Base-by-base conservation (phyloP, 2,888 invertebrate genomes). In the Pasiphila rectangulata region DNA sequence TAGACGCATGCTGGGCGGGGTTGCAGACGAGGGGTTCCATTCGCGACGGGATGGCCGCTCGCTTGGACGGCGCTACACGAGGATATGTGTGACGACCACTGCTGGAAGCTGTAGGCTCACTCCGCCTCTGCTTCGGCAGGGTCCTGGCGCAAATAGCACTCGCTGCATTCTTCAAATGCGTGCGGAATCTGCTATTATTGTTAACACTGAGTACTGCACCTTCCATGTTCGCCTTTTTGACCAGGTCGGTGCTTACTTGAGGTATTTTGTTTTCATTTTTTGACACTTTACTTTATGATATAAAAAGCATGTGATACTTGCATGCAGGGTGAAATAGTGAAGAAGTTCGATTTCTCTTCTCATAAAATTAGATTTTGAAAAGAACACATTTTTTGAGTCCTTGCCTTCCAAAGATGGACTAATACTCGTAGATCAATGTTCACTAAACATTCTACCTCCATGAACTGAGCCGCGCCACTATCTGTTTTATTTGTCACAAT, bases 191-290 rank as follows among this genome's bases (percentile, higher is more conserved):
- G 63, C 74, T 72, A 54, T 72, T 86, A 59, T 79, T 85, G 61
- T 79, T 84, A 65, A 88, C 82, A 74, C 89, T 85, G 64, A 90
- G 66, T 54, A 87, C 79, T 61, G 89, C 90, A 72, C 90, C 85
- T 70, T 90, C 90, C 90, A 90, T 90, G 59, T 74, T 76, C 38
- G 55, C 30, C 24, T 34, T 30, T 23, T 37, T 21, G 9, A 6
- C 36, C 25, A 50, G 57, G 34, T 51, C 69, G 56, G 44, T 70
- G 75, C 74, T 71, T 51, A 34, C 38, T 56, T 37, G 82, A 61
- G 77, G 69, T 74, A 78, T 9, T 75, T 79, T 36, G 74, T 72
- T 70, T 74, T 79, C 86, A 84, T 86, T 51, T 76, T 64, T 36
- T 24, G 30, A 30, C 35, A 60, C 59, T 63, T 51, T 37, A 56